These are phyloP conservation scores for Antedon mediterranea DNA, from an alignment of 53 echinoderm and acorn worm species.

Conservation along the genomic window DNA sequence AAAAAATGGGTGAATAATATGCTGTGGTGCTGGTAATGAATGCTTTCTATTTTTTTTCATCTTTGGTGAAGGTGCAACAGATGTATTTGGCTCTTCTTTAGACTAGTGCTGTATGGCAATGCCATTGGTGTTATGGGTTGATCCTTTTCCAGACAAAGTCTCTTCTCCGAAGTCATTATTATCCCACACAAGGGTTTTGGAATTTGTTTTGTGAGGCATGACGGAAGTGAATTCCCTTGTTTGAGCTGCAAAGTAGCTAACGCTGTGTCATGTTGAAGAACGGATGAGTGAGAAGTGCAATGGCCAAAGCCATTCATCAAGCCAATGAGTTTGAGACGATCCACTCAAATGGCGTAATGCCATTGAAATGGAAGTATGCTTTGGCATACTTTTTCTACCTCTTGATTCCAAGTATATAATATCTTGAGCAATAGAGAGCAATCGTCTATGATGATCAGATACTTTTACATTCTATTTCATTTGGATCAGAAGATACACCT, in stretches of 20 bases:
- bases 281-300: slow-evolving; percentile 27
- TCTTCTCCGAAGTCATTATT: slow-evolving; percentile 56
- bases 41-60: slow-evolving; percentile 4
- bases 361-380: slow-evolving; percentile 42
- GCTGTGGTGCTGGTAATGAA: slow-evolving; percentile 3
- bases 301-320: slow-evolving; percentile 60
- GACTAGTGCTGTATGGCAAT: slow-evolving; percentile 4
- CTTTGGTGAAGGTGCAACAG: not conserved
- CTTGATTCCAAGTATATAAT: slow-evolving; percentile 51
- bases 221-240: slow-evolving; percentile 22
- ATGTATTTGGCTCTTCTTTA: not conserved
- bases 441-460: slow-evolving; percentile 10
- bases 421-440: slow-evolving; percentile 41
- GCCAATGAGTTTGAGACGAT: slow-evolving; percentile 33
- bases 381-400: slow-evolving; percentile 39
- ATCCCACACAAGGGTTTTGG: slow-evolving; percentile 47
- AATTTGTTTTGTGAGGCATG: slow-evolving; percentile 8
- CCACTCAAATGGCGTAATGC: slow-evolving; percentile 50
- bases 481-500: slow-evolving; percentile 22
- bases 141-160: slow-evolving; percentile 39
- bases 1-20: not conserved
- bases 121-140: slow-evolving; percentile 23
- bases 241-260: slow-evolving; percentile 33
- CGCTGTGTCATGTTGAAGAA: slow-evolving; percentile 51
- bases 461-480: slow-evolving; percentile 10